Evolutionary conservation across 1,140 invertebrate genomes (phyloP), one percentile per base, ranked within the genome.

Genomic region (Olivierus martensii): DNA sequence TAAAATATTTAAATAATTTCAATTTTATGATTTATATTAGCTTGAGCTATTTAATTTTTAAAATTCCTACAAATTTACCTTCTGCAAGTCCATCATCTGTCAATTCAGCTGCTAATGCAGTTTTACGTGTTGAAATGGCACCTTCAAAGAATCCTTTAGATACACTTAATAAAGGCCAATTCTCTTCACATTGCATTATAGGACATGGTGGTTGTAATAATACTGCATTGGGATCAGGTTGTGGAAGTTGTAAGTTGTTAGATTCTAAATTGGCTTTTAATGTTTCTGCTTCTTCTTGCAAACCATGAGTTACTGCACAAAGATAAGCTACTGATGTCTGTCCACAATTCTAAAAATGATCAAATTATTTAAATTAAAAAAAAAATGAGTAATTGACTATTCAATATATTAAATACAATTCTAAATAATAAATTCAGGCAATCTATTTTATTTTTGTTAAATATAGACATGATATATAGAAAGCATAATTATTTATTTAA

Each of bases 141-240:
- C 59, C 59, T 46, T 86, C 83, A 65, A 87, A 63, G 49, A 62
- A 61, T 34, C 62, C 63, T 45, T 77, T 77, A 0, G 86, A 88
- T 4, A 95, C 83, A 2, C 91, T 93, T 2, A 99, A 69, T 11
- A 96, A 69, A 0, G 96, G 95, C 96, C 96, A 99, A 67, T 99
- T 98, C 41, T 80, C 81, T 67, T 94, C 88, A 3, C 82, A 81
- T 61, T 83, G 82, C 46, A 80, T 79, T 36, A 96, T 81, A 0
- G 95, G 94, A 19, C 85, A 75, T 0, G 90, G 87, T 0, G 95
- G 92, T 53, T 81, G 73, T 3, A 99, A 72, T 38, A 94, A 75
- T 49, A 77, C 72, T 0, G 91, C 89, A 62, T 80, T 76, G 0
- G 81, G 79, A 63, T 84, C 80, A 5, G 84, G 84, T n/a, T 92